phyloP scores from a whole-genome alignment of 2,888 invertebrate species.

The Tanaodytes sp. region DNA sequence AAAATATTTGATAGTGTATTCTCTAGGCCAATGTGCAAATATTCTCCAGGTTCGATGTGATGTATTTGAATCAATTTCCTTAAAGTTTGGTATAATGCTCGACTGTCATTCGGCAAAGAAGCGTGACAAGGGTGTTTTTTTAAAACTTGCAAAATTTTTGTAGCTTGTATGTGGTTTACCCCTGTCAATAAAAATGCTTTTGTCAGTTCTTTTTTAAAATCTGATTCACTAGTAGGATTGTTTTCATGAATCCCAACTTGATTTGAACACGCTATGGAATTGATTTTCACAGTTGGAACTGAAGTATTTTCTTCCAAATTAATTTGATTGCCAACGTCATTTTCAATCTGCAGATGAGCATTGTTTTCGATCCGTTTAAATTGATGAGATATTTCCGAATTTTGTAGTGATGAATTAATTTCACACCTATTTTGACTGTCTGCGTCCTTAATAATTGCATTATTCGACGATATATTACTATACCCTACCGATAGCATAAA shows the following conservation, averaged over 20 bases:
- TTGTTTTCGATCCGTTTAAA: too few relatives aligned
- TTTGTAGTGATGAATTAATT: not conserved
- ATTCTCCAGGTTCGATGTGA: conserved; percentile 14
- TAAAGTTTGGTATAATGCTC: conserved; percentile 2
- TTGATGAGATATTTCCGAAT: not conserved
- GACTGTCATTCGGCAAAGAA: not conserved
- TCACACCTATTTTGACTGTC: not conserved
- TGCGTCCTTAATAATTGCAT: not conserved
- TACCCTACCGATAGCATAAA: too few relatives aligned
- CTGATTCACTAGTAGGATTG: not conserved
- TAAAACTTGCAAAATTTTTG: conserved; percentile 1
- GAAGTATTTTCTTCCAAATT: not conserved
- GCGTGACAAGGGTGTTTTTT: conserved; percentile 5
- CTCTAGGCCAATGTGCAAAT: conserved; percentile 18
- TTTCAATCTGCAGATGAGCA: not conserved
- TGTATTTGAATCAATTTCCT: not conserved
- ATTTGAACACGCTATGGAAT: too few relatives aligned
- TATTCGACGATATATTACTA: too few relatives aligned
- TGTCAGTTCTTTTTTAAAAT: not conserved
- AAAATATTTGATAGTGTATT: conserved; percentile 4
- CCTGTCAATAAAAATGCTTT: not conserved
- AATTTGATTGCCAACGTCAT: not conserved
- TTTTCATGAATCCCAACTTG: too few relatives aligned
- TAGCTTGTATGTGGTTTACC: conserved; percentile 11
- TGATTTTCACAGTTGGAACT: not conserved